phyloP scores from a whole-genome alignment of 2,113 vertebrate genomes.

The Petroica traversi region DNA sequence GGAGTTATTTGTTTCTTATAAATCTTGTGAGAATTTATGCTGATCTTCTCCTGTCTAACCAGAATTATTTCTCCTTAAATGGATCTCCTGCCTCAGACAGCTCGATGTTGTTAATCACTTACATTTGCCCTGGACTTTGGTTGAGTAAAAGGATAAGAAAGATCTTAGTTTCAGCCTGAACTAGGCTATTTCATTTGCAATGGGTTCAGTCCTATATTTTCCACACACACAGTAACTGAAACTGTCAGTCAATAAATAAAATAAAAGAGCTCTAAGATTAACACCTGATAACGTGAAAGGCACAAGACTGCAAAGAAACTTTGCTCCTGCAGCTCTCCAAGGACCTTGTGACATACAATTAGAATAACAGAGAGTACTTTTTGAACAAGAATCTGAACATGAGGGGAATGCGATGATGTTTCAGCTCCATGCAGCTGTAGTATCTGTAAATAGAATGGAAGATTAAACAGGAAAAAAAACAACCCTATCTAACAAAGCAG shows the following conservation, averaged over 20 bases:
- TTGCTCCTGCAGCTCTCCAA: neutral
- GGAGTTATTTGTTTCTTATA: neutral
- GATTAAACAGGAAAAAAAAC: constrained; percentile 43
- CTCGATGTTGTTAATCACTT: neutral
- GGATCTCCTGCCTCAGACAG: neutral
- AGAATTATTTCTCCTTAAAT: neutral
- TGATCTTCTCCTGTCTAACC: neutral
- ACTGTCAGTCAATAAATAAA: constrained; percentile 43
- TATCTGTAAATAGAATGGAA: constrained; percentile 51
- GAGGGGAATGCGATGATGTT: constrained; percentile 35
- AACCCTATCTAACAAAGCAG: constrained; percentile 58
- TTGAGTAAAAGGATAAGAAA: neutral
- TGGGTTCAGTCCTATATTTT: neutral
- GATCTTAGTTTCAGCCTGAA: neutral
- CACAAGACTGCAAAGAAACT: constrained; percentile 11
- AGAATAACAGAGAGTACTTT: constrained; percentile 39
- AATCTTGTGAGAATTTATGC: neutral
- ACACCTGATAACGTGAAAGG: neutral
- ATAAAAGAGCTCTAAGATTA: constrained; percentile 55
- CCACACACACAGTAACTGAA: neutral
- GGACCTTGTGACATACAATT: neutral
- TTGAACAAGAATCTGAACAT: constrained; percentile 1
- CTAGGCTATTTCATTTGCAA: neutral
- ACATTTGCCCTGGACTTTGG: neutral
- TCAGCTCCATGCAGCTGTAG: constrained; percentile 25